A percentile compares a stretch with the other conserved stretches of the same genome.
phyloP scores from a whole-genome alignment of 92 coral and sea anemone species.

The Siderastrea radians region DNA sequence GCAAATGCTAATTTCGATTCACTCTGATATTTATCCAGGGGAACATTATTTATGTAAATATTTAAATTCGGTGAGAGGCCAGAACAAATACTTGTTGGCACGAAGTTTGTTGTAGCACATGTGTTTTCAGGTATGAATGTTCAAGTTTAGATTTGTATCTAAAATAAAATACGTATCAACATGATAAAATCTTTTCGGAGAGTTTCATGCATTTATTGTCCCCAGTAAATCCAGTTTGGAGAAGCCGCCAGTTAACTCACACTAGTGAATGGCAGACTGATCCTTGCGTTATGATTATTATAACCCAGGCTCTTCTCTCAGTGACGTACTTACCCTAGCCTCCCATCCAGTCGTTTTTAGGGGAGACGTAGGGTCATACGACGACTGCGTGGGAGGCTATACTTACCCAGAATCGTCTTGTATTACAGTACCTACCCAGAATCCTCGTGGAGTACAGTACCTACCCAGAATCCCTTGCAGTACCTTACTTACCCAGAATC shows the following conservation, averaged over 20 bases:
- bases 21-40: conserved; percentile 30
- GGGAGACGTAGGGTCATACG: too few species aligned
- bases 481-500: background rate
- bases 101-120: conserved; percentile 10
- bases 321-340: too few species aligned
- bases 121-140: conserved; percentile 2
- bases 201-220: too few species aligned
- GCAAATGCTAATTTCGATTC: background rate
- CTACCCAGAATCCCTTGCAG: background rate
- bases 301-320: too few species aligned
- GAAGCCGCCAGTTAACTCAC: too few species aligned
- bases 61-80: conserved; percentile 14
- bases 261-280: too few species aligned
- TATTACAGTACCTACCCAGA: background rate
- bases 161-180: background rate
- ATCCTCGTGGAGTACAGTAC: background rate
- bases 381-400: too few species aligned
- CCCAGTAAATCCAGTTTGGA: too few species aligned
- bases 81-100: conserved; percentile 19
- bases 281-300: too few species aligned
- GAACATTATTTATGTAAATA: conserved; percentile 28
- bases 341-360: too few species aligned
- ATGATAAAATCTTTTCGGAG: background rate
- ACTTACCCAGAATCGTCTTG: background rate
- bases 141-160: background rate